These are phyloP conservation scores for Benitochromis conjunctus DNA, from an alignment of 2,113 vertebrate species.

Conservation along the genomic window DNA sequence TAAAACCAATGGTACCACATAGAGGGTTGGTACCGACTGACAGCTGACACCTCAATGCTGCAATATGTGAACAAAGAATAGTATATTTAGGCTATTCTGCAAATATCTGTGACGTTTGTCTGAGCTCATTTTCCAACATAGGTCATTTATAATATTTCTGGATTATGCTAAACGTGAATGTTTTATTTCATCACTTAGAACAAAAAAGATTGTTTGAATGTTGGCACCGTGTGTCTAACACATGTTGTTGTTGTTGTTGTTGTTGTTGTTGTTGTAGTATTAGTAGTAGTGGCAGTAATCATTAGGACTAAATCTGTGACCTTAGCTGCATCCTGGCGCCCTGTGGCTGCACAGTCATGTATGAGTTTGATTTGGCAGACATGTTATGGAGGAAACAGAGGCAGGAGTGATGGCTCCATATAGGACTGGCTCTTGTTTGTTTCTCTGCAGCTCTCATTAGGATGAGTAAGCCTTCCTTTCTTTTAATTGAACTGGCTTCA, in stretches of 20 bases:
- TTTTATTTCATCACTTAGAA: neutral
- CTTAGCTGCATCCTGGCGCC: neutral
- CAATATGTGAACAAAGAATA: neutral
- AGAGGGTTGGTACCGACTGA: neutral
- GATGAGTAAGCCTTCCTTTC: neutral
- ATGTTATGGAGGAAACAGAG: neutral
- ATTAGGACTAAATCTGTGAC: neutral
- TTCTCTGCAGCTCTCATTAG: neutral
- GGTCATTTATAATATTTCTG: neutral
- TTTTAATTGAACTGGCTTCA: neutral
- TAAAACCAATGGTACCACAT: neutral
- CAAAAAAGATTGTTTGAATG: accelerated
- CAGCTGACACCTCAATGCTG: neutral
- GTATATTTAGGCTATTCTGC: neutral
- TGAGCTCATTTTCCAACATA: neutral
- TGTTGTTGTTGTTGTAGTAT: accelerated
- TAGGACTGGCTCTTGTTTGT: neutral
- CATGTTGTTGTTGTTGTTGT: no score
- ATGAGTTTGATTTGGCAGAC: neutral
- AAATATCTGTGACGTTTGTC: neutral
- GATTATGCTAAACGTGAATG: neutral
- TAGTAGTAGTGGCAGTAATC: neutral
- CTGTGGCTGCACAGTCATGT: neutral
- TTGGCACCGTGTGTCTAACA: accelerated
- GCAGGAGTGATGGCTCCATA: neutral